Conservation (phyloP, 2,113 vertebrate genomes). For the Phainopepla nitens region DNA sequence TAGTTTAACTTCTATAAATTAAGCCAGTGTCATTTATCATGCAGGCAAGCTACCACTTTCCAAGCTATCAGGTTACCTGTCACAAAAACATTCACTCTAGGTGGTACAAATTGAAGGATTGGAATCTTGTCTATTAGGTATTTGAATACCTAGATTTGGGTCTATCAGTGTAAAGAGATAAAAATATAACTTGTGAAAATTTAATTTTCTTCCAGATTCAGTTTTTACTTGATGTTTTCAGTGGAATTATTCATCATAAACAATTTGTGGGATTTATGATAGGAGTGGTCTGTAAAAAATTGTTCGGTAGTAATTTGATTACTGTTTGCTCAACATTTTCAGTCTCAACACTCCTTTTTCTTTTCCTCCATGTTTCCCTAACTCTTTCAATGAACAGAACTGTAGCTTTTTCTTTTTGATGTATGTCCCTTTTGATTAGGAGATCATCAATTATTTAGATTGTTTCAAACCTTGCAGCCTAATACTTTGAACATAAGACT, state of each 20-base stretch:
- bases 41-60: neutral
- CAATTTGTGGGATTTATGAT: neutral
- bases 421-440: constrained; percentile 63
- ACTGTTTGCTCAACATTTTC: neutral
- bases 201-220: neutral
- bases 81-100: neutral
- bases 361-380: neutral
- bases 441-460: constrained; percentile 69
- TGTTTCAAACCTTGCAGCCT: constrained; percentile 57
- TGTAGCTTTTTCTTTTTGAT: constrained; percentile 57
- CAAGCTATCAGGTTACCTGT: neutral
- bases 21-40: neutral
- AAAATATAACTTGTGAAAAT: neutral
- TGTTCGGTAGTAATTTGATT: neutral
- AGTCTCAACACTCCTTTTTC: neutral
- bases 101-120: neutral
- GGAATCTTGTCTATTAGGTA: neutral
- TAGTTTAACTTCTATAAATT: neutral
- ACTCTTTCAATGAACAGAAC: constrained; percentile 42
- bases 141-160: neutral
- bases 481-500: constrained; percentile 59
- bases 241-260: constrained; percentile 8
- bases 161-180: neutral
- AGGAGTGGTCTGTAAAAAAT: neutral
- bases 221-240: neutral